Base-by-base conservation (phyloP, 1,140 invertebrate genomes). In the Euwallacea fornicatus region DNA sequence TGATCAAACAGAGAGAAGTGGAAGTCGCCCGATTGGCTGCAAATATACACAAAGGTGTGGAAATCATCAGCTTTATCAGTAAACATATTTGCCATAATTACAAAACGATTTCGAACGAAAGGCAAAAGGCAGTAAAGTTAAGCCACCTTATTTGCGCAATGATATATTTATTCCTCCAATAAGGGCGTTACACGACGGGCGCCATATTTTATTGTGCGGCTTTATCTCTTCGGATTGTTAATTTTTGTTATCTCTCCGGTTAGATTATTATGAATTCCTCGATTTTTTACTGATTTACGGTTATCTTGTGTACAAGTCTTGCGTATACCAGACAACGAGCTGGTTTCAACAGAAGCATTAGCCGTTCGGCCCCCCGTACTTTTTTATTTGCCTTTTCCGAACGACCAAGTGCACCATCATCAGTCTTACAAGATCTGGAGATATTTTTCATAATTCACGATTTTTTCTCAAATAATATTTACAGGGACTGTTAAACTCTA, bases 91-190 rank as follows among this genome's bases (percentile, higher is more conserved):
- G 54, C 67, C 11, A n/a, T 21, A 58, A 62, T 69, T 70, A 70
- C 69, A 64, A 70, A 70, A 70, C 62, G 61, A 70, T 58, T 70
- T 70, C 69, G 59, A 69, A 70, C 42, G 69, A 64, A 63, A 64
- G 54, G 69, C 61, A 56, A 44, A 64, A 70, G 21, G 21, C 21
- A 33, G 21, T 33, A 70, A 70, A 64, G 61, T 70, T 64, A 70
- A 70, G 69, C 69, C 67, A 69, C 67, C 46, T 70, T 70, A 70
- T 70, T 70, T 70, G 54, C 69, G 69, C 54, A 70, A 70, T 70
- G 69, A 63, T 63, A 64, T 63, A 70, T 70, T 64, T 70, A 70
- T 70, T 64, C 69, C 53, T 42, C 69, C 69, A 70, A 70, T 70
- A 70, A 70, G 69, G 69, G 69, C 69, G 43, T 64, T 70, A 70